These are phyloP conservation scores for Holcopasites calliopsidis DNA, from an alignment of 1,140 invertebrate genomes.

Conservation along the genomic window DNA sequence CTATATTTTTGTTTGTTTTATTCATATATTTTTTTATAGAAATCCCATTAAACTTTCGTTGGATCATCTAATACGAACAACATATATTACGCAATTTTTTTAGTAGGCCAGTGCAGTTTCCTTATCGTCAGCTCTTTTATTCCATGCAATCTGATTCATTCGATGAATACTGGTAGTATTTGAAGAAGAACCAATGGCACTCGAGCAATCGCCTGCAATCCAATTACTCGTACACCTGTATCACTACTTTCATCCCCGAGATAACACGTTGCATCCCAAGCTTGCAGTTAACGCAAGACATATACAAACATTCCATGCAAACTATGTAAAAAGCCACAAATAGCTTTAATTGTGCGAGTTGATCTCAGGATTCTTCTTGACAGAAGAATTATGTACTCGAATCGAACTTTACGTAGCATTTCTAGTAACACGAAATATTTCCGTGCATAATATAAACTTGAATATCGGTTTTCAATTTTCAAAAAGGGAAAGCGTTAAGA, in stretches of 20 bases:
- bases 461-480: too few species aligned
- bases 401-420: background rate
- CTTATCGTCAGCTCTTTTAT: background rate
- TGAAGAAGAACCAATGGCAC: background rate
- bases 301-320: background rate
- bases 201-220: background rate
- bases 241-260: background rate
- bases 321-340: background rate
- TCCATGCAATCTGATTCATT: background rate
- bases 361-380: background rate
- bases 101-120: too few species aligned
- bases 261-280: background rate
- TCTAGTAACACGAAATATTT: background rate
- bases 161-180: background rate
- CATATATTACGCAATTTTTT: too few species aligned
- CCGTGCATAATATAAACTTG: too few species aligned
- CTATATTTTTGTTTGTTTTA: too few species aligned
- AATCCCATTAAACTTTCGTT: too few species aligned
- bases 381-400: background rate
- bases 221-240: background rate
- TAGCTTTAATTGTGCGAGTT: background rate
- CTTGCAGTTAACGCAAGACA: background rate
- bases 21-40: too few species aligned
- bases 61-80: too few species aligned
- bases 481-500: too few species aligned